Evolutionary conservation across 2,888 invertebrate species (phyloP).

Genomic region (Euzophera pinguis): DNA sequence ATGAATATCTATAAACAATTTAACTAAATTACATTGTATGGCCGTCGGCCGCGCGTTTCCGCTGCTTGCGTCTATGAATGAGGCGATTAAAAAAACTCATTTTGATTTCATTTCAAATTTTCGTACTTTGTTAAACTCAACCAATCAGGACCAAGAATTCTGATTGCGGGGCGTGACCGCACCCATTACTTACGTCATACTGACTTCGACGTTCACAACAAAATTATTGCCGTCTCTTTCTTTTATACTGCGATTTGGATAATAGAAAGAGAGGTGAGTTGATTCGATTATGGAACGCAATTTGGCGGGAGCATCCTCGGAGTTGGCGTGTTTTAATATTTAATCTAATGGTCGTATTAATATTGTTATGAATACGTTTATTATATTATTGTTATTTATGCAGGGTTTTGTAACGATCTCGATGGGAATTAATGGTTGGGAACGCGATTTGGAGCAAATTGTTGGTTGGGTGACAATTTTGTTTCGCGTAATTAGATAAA

Average conservation of each 20-base stretch:
- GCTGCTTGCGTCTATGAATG: not conserved
- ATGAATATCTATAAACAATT: too few species aligned
- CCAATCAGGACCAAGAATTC: slow-evolving; percentile 55
- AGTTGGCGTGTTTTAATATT: slow-evolving; percentile 61
- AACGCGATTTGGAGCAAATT: slow-evolving; percentile 35
- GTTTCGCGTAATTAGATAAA: slow-evolving; percentile 13
- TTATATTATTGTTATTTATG: slow-evolving; percentile 62
- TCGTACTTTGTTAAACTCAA: slow-evolving; percentile 54
- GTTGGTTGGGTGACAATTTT: slow-evolving; percentile 15
- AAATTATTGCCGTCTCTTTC: slow-evolving; percentile 1
- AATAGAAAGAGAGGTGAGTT: slow-evolving; percentile 29
- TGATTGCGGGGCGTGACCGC: slow-evolving; percentile 73
- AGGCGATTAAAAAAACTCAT: slow-evolving; percentile 29
- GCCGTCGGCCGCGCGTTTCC: slow-evolving; percentile 1
- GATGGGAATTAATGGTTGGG: slow-evolving; percentile 28
- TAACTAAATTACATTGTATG: not conserved
- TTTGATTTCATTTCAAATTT: slow-evolving; percentile 44
- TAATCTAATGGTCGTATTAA: slow-evolving; percentile 71
- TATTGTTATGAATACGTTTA: slow-evolving; percentile 68
- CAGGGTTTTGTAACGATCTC: slow-evolving; percentile 56
- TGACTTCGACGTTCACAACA: slow-evolving; percentile 17
- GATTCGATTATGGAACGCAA: slow-evolving; percentile 43
- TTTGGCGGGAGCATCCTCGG: slow-evolving; percentile 41
- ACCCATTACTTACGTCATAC: slow-evolving; percentile 63
- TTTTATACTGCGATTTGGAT: not conserved